A percentile compares a stretch with the other conserved stretches of the same genome.
Evolutionary conservation across 2,888 invertebrate species (phyloP).

Genomic region (Pocota personata): DNA sequence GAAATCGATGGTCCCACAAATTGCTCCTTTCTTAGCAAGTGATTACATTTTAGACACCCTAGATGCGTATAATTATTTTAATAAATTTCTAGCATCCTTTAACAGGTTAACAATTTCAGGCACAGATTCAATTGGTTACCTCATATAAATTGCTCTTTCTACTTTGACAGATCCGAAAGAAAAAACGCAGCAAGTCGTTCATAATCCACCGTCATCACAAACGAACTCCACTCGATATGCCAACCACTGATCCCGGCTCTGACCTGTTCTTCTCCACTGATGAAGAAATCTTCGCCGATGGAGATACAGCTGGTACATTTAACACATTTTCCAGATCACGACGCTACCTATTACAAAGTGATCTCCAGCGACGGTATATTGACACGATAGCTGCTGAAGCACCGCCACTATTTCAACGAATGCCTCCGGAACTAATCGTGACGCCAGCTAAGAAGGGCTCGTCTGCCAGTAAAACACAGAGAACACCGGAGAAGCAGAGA

Average conservation of each 20-base stretch:
- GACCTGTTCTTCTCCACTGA: conserved; percentile 86
- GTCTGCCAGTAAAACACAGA: background rate
- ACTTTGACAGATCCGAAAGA: conserved; percentile 63
- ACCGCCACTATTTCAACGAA: conserved; percentile 75
- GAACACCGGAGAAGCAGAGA: conserved; percentile 30
- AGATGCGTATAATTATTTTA: too few species aligned
- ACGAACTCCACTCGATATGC: conserved; percentile 83
- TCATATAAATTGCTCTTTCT: background rate
- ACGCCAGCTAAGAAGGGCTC: conserved; percentile 79
- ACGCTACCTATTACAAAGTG: conserved; percentile 80
- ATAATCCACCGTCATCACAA: conserved; percentile 56
- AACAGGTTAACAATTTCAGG: background rate
- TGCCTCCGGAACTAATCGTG: conserved; percentile 83
- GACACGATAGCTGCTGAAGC: conserved; percentile 77
- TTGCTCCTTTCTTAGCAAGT: too few species aligned
- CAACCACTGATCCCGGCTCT: conserved; percentile 87
- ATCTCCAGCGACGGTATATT: conserved; percentile 80
- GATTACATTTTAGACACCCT: too few species aligned
- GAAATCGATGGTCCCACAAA: too few species aligned
- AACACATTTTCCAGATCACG: conserved; percentile 77
- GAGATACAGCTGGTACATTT: conserved; percentile 74
- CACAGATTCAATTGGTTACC: background rate
- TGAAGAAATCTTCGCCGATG: conserved; percentile 84
- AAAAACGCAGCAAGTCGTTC: conserved; percentile 74
- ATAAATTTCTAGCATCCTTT: too few species aligned